phyloP scores from a whole-genome alignment of 2,888 invertebrate species.

The Thera obeliscata region DNA sequence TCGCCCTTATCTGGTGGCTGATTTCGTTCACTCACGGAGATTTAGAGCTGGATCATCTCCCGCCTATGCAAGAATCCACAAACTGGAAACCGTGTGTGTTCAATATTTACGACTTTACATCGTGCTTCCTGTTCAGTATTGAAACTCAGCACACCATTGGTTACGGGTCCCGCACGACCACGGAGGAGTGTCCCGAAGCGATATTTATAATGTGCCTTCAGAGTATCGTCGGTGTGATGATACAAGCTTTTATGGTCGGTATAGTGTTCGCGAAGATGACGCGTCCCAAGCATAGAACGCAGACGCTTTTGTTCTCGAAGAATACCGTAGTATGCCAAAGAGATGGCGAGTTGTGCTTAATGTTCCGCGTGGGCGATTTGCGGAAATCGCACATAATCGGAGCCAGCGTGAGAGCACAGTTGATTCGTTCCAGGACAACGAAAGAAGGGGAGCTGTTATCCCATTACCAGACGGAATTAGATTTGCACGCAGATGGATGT shows the following conservation, averaged over 20 bases:
- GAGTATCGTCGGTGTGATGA: constrained; percentile 93
- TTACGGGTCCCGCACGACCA: constrained; percentile 93
- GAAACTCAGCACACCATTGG: constrained; percentile 97
- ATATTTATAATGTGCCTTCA: constrained; percentile 95
- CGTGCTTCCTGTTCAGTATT: constrained; percentile 95
- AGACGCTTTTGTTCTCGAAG: constrained; percentile 94
- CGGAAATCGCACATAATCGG: constrained; percentile 95
- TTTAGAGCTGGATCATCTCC: constrained; percentile 86
- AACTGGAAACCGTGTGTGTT: constrained; percentile 92
- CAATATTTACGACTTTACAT: constrained; percentile 92
- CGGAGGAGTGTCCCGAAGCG: constrained; percentile 95
- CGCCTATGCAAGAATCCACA: constrained; percentile 74
- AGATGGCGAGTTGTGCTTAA: constrained; percentile 91
- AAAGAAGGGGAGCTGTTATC: constrained; percentile 93
- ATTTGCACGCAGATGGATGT: constrained; percentile 89
- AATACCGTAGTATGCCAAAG: constrained; percentile 93
- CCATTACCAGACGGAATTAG: constrained; percentile 91
- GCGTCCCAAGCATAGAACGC: constrained; percentile 94
- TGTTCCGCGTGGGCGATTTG: constrained; percentile 96
- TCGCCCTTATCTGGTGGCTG: constrained; percentile 94
- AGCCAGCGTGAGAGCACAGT: constrained; percentile 92
- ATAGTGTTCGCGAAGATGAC: constrained; percentile 96
- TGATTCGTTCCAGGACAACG: constrained; percentile 92
- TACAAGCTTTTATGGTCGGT: constrained; percentile 91
- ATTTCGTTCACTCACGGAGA: constrained; percentile 95